Evolutionary conservation across 2,797 vertebrate species (phyloP).

Genomic region (Danionella dracula): DNA sequence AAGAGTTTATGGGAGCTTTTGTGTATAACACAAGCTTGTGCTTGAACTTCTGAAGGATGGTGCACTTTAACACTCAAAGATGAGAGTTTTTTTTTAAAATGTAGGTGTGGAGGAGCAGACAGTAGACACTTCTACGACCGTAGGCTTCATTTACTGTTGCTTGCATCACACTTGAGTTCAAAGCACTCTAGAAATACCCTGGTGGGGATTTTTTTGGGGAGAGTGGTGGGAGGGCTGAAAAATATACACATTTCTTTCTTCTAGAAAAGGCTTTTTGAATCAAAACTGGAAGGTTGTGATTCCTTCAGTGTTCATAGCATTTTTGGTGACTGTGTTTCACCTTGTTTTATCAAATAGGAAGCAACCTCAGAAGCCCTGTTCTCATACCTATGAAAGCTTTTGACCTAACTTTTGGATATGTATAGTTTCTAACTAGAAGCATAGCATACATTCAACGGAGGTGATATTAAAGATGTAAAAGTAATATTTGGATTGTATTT

Average conservation of each 20-base stretch:
- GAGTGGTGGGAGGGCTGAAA: too few species aligned
- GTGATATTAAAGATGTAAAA: too few species aligned
- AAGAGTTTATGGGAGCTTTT: too few species aligned
- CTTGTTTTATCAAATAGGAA: background rate
- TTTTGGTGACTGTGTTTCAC: background rate
- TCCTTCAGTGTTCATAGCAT: background rate
- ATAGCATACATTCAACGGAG: too few species aligned
- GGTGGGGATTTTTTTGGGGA: conserved; percentile 46
- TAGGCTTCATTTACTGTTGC: conserved; percentile 20
- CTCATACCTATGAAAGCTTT: too few species aligned
- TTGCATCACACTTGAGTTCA: conserved; percentile 27
- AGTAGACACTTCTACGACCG: conserved; percentile 6
- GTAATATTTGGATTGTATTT: too few species aligned
- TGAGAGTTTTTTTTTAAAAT: background rate
- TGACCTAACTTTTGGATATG: too few species aligned
- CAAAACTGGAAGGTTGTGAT: background rate
- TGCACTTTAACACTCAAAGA: background rate
- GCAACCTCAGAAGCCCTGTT: background rate
- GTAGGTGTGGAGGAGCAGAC: conserved; percentile 26
- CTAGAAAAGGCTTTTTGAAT: background rate
- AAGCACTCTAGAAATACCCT: conserved; percentile 37
- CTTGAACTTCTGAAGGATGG: background rate
- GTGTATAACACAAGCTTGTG: background rate
- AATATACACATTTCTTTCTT: background rate
- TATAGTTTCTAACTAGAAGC: too few species aligned